phyloP scores from a whole-genome alignment of 2,113 vertebrate genomes.

The Brevimyrus niger region DNA sequence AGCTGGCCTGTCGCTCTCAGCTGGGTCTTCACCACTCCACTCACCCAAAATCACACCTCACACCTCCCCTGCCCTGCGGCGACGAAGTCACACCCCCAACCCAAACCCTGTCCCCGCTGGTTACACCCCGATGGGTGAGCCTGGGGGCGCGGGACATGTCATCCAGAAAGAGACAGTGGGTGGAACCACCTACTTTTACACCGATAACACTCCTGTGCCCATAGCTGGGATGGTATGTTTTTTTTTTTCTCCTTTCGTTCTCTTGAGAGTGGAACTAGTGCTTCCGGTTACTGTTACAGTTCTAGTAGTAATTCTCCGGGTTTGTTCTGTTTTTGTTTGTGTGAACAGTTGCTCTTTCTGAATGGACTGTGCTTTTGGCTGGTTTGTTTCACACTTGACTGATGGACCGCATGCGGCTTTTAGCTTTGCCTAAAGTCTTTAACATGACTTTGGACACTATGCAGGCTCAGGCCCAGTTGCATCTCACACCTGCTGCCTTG shows the following conservation, averaged over 20 bases:
- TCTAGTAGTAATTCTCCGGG: not conserved
- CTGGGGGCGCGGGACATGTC: slow-evolving; percentile 73
- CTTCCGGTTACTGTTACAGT: not conserved
- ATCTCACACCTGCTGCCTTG: not conserved
- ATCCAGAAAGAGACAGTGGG: slow-evolving; percentile 99
- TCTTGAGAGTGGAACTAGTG: not conserved
- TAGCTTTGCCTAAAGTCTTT: not conserved
- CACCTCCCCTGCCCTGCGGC: slow-evolving; percentile 89
- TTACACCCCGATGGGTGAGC: slow-evolving; percentile 68
- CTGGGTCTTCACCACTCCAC: slow-evolving; percentile 95
- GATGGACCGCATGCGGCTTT: not conserved
- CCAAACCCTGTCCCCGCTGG: slow-evolving; percentile 88
- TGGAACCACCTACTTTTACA: slow-evolving; percentile 98
- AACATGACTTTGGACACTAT: not conserved
- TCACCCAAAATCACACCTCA: slow-evolving; percentile 99
- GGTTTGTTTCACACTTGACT: not conserved
- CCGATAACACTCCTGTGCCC: slow-evolving; percentile 88
- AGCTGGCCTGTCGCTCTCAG: slow-evolving; percentile 94
- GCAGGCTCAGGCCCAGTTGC: not conserved
- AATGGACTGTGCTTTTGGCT: not conserved
- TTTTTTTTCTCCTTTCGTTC: not conserved
- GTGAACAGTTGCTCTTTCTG: not conserved
- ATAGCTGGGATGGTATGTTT: slow-evolving; percentile 85
- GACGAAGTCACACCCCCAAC: slow-evolving; percentile 91
- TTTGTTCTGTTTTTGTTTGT: not conserved